Evolutionary conservation across 2,113 vertebrate genomes (phyloP).

Genomic region (Falcunculus frontatus): DNA sequence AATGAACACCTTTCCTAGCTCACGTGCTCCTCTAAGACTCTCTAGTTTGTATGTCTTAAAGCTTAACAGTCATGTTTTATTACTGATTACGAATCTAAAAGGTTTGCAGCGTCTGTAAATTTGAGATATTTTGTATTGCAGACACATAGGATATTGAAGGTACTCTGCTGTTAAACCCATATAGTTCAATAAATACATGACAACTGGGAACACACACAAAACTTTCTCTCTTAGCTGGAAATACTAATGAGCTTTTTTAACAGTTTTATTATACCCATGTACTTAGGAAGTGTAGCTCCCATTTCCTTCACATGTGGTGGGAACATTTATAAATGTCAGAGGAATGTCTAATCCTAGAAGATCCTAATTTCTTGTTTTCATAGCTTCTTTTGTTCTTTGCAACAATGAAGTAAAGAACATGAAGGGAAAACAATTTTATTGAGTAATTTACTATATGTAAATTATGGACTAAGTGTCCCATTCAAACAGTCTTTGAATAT

Average conservation of each 20-base stretch:
- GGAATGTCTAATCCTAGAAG: neutral
- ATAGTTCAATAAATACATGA: neutral
- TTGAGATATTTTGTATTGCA: neutral
- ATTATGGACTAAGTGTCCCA: neutral
- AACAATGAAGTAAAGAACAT: neutral
- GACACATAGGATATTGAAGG: neutral
- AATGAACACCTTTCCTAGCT: neutral
- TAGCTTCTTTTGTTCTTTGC: neutral
- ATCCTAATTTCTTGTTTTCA: neutral
- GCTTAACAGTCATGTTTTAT: neutral
- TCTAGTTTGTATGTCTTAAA: neutral
- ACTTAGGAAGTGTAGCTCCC: neutral
- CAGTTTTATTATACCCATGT: neutral
- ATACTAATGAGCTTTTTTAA: neutral
- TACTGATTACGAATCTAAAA: neutral
- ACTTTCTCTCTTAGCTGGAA: neutral
- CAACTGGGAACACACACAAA: neutral
- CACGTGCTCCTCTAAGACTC: neutral
- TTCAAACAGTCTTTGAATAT: conserved; percentile 8
- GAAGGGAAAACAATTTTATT: neutral
- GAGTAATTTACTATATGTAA: neutral
- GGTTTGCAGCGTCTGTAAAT: neutral
- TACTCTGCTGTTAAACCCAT: neutral
- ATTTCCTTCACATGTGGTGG: neutral
- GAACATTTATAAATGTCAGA: neutral